phyloP scores from a whole-genome alignment of 2,113 vertebrate species.

The Phoxinus phoxinus region DNA sequence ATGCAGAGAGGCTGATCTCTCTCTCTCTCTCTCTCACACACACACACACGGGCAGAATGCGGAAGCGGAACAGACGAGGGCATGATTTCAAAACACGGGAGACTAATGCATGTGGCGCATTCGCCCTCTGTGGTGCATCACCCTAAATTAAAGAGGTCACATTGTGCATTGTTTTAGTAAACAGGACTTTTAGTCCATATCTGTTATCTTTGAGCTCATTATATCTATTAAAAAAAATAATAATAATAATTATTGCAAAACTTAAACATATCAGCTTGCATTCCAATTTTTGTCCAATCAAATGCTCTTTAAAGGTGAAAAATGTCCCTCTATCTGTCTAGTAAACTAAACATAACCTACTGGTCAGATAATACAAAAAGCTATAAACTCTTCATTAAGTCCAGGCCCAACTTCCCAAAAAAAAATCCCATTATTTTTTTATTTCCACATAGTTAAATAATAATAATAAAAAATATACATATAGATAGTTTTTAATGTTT shows the following conservation, averaged over 20 bases:
- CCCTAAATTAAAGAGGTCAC: neutral
- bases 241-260: too few species aligned
- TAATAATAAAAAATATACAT: too few species aligned
- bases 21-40: neutral
- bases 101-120: neutral
- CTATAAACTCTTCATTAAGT: neutral
- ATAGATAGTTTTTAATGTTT: too few species aligned
- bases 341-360: too few species aligned
- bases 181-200: neutral
- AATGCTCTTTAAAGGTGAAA: neutral
- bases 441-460: too few species aligned
- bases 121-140: neutral
- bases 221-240: neutral
- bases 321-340: neutral
- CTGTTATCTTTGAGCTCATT: neutral
- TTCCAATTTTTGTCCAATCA: neutral
- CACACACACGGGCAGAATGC: neutral
- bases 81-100: neutral
- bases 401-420: neutral
- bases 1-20: conserved; percentile 48
- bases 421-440: too few species aligned
- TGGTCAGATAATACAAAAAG: neutral
- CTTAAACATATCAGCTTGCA: too few species aligned
- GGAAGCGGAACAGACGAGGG: conserved; percentile 1
- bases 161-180: neutral